A percentile compares a stretch with the other conserved stretches of the same genome.
phyloP scores from a whole-genome alignment of 2,113 vertebrate species.

The Rhagologus leucostigma region DNA sequence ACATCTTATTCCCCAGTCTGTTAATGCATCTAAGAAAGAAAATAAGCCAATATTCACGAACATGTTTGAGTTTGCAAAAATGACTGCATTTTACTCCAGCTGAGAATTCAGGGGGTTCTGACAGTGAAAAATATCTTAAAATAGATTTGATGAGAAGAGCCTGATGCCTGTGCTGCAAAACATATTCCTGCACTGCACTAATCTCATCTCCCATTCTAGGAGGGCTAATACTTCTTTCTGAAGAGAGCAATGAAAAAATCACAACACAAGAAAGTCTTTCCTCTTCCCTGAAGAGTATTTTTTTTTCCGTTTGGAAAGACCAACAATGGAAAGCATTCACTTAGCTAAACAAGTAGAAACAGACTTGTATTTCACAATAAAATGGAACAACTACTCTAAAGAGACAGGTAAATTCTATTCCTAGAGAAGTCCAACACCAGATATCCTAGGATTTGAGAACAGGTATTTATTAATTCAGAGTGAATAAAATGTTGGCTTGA shows the following conservation, averaged over 20 bases:
- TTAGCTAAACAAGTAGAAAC: not conserved
- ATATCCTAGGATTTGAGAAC: not conserved
- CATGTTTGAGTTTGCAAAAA: not conserved
- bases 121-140: not conserved
- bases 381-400: not conserved
- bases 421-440: not conserved
- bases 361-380: not conserved
- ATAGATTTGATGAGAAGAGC: not conserved
- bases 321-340: not conserved
- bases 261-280: not conserved
- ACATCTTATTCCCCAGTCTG: not conserved
- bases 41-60: not conserved
- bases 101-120: not conserved
- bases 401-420: not conserved
- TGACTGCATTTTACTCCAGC: not conserved
- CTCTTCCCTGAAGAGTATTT: not conserved
- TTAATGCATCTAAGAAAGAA: not conserved
- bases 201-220: not conserved
- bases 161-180: not conserved
- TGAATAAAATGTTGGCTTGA: not conserved
- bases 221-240: not conserved
- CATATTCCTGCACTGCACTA: not conserved
- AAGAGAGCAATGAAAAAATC: not conserved
- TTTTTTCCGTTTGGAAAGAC: not conserved
- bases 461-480: not conserved